Base-by-base conservation (phyloP, 2,888 invertebrate genomes). In the Chymomyza procnemis region DNA sequence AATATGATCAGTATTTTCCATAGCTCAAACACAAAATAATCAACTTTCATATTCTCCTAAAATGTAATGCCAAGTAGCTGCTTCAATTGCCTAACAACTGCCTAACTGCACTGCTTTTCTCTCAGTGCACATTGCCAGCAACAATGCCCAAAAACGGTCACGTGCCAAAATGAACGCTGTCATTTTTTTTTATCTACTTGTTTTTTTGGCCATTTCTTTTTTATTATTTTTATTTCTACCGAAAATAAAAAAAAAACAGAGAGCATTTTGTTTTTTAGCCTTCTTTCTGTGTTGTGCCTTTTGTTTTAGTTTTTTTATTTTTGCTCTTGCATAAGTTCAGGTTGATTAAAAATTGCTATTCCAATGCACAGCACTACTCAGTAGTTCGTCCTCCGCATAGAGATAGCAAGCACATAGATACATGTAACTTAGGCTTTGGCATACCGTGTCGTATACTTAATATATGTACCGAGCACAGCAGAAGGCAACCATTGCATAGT, bases 81-180 rank as follows among this genome's bases (percentile, higher is more conserved):
- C 47, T 47, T 14, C n/a, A 8, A 47, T 47, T 47, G 1, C n/a
- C 4, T 4, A 47, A n/a, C 1, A 47, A n/a, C 1, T 8, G 6
- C 4, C 4, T 26, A 26, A 26, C 26, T 26, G 8, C 8, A 5
- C 26, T 26, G 0, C 8, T 26, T 26, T 26, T 26, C 26, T 3
- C 26, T 26, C 26, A 26, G 26, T 26, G 26, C 3, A 26, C 8
- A 50, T 16, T 50, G 50, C 18, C 50, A 50, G 19, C 48, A 50
- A 50, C 48, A 18, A 18, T 16, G 48, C 48, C 47, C 56, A 50
- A 68, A 67, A 8, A 30, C 30, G 61, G 66, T 76, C 85, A 82
- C 81, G 81, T 82, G 81, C 81, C 83, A 78, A 83, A 85, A 80
- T 78, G 76, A 78, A 67, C 76, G 76, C 65, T 54, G 46, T 62